Evolutionary conservation across 2,113 vertebrate genomes (phyloP), one percentile per base, ranked within the genome.

Genomic region (Notothenia coriiceps): DNA sequence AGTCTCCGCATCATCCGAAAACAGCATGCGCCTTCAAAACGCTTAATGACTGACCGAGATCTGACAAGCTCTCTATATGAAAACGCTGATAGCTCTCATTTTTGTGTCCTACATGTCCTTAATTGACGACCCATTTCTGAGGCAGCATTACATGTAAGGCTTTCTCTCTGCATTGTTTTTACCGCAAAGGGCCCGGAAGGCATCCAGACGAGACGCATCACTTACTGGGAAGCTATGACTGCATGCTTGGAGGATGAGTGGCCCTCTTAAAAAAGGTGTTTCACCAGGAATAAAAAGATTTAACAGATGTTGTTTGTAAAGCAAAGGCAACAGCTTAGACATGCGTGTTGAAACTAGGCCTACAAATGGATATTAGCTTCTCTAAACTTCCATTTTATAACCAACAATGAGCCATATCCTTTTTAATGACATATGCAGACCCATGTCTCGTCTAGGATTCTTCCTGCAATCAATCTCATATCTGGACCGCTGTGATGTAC

Each of bases 151-250:
- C 52, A 74, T 62, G 70, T n/a, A 63, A 56, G 10, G n/a, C 6
- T 6, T 49, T 68, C 64, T 75, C 51, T 66, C 60, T 43, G 62
- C 83, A 47, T 75, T 75, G 29, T 61, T 75, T 83, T 77, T 64
- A 43, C 77, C 66, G 84, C 70, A 81, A 79, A 69, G 70, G 65
- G 72, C 66, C 80, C 71, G 79, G 54, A 71, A 80, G 77, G 59
- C 79, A 74, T 40, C 54, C 74, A 82, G 84, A 79, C 80, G 66
- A 84, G 74, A 86, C 47, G 75, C 86, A 91, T 90, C 86, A 80
- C 83, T 90, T 86, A 79, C 86, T 76, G 89, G 86, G 79, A 86
- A 78, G 61, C 57, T 57, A 67, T 33, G 88, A 80, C 77, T 82
- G 86, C 78, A 14, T 87, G 75, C 74, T 73, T 82, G 40, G 29